These are phyloP conservation scores for Cheilinus undulatus DNA, from an alignment of 2,113 vertebrate species.

Conservation along the genomic window DNA sequence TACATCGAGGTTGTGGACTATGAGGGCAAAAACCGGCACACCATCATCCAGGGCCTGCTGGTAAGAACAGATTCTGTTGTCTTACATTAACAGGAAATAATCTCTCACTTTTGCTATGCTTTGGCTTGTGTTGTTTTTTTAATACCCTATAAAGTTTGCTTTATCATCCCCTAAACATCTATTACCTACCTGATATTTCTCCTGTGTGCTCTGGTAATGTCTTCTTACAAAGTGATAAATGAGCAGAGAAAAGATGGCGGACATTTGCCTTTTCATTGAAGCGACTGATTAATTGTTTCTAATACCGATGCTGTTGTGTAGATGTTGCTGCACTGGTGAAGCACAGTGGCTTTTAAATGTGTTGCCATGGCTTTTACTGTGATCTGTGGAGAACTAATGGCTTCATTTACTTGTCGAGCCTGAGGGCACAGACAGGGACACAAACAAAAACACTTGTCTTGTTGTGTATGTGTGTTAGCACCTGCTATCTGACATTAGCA, in stretches of 20 bases:
- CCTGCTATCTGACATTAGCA: conserved; percentile 13
- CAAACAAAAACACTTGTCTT: background rate
- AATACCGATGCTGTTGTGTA: conserved; percentile 51
- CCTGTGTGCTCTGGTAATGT: conserved; percentile 34
- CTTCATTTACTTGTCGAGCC: conserved; percentile 66
- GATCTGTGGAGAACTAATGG: conserved; percentile 63
- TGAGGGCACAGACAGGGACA: conserved; percentile 27
- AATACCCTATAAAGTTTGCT: conserved; percentile 2
- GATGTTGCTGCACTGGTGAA: conserved; percentile 40
- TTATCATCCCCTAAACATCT: conserved; percentile 38
- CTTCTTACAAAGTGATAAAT: conserved; percentile 44
- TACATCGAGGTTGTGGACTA: conserved; percentile 99
- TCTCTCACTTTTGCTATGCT: background rate
- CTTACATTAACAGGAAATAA: conserved; percentile 1
- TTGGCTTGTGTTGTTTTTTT: background rate
- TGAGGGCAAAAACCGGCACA: conserved; percentile 95
- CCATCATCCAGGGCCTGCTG: conserved; percentile 97
- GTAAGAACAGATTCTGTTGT: conserved; percentile 80
- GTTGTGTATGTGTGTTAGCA: conserved; percentile 26
- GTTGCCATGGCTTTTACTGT: conserved; percentile 62
- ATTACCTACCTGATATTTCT: conserved; percentile 34
- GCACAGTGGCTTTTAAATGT: conserved; percentile 59
- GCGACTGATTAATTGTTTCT: conserved; percentile 66
- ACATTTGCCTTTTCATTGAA: conserved; percentile 75
- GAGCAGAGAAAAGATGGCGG: conserved; percentile 35